These are phyloP conservation scores for Camponotus fellah DNA, from an alignment of 2,888 invertebrate species.

Conservation along the genomic window DNA sequence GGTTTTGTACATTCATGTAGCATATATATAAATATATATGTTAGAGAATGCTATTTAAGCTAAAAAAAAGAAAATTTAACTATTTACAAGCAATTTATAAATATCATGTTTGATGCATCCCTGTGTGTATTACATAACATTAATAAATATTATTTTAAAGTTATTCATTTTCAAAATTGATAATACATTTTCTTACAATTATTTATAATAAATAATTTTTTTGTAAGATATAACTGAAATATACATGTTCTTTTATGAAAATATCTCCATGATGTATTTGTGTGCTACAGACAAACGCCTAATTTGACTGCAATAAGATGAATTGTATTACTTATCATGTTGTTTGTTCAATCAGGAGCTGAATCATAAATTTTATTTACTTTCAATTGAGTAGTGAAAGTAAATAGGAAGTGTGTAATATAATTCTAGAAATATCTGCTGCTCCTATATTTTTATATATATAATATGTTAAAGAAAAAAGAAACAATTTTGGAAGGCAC, in stretches of 20 bases:
- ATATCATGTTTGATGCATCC: slow-evolving; percentile 15
- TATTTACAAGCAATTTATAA: slow-evolving; percentile 42
- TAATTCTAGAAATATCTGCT: slow-evolving; percentile 63
- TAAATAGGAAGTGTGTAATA: slow-evolving; percentile 26
- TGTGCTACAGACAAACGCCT: neutral
- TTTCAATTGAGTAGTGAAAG: slow-evolving; percentile 50
- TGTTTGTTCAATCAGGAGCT: slow-evolving; percentile 51
- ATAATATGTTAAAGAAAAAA: neutral
- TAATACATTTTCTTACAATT: slow-evolving; percentile 27
- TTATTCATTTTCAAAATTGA: slow-evolving; percentile 1
- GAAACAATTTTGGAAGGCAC: neutral
- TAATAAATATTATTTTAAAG: slow-evolving; percentile 13
- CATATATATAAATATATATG: slow-evolving; percentile 1
- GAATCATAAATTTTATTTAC: slow-evolving; percentile 58
- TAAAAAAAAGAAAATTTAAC: slow-evolving; percentile 26
- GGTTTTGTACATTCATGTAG: neutral
- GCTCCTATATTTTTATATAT: slow-evolving; percentile 51
- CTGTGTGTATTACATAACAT: slow-evolving; percentile 13
- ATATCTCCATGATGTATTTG: slow-evolving; percentile 24
- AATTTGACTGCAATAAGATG: slow-evolving; percentile 5
- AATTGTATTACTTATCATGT: slow-evolving; percentile 48
- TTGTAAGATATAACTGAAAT: slow-evolving; percentile 47
- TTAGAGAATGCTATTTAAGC: slow-evolving; percentile 6
- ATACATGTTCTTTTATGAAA: slow-evolving; percentile 2
- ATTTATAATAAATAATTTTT: slow-evolving; percentile 53